Conservation (phyloP, 2,888 invertebrate genomes). For the Colostygia pectinataria region DNA sequence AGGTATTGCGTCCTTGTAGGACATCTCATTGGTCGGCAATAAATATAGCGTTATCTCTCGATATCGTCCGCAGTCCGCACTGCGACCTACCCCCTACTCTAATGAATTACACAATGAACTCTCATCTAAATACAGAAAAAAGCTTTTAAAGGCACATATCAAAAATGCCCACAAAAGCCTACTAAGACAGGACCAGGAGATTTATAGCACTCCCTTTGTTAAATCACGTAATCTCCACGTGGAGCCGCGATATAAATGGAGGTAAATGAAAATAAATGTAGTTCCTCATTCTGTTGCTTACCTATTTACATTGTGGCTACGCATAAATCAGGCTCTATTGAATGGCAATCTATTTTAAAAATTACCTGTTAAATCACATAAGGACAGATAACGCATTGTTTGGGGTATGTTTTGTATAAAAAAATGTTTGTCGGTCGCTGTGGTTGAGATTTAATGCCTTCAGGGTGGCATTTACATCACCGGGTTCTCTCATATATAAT, state of each 20-base stretch:
- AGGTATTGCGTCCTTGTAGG: conserved; percentile 69
- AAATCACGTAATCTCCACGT: conserved; percentile 83
- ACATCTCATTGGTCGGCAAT: conserved; percentile 75
- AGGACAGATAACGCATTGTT: conserved; percentile 79
- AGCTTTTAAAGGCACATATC: conserved; percentile 84
- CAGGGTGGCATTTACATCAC: conserved; percentile 75
- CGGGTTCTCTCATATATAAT: conserved; percentile 57
- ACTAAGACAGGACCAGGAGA: conserved; percentile 80
- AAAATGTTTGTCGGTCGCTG: conserved; percentile 74
- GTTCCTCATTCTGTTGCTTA: conserved; percentile 79
- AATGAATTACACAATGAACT: conserved; percentile 83
- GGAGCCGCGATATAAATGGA: conserved; percentile 80
- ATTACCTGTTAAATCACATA: conserved; percentile 83
- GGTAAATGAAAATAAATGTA: conserved; percentile 82
- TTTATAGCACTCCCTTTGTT: conserved; percentile 81
- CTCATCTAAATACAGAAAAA: conserved; percentile 84
- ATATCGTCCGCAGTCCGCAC: conserved; percentile 75
- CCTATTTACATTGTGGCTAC: conserved; percentile 75
- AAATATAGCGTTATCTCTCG: conserved; percentile 78
- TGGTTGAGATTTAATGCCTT: conserved; percentile 71
- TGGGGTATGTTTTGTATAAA: conserved; percentile 66
- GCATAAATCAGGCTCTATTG: conserved; percentile 75
- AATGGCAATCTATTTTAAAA: conserved; percentile 77
- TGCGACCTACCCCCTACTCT: conserved; percentile 76
- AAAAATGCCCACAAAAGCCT: conserved; percentile 83